Conservation (phyloP, 1,140 invertebrate genomes). For the Aculops lycopersici region DNA sequence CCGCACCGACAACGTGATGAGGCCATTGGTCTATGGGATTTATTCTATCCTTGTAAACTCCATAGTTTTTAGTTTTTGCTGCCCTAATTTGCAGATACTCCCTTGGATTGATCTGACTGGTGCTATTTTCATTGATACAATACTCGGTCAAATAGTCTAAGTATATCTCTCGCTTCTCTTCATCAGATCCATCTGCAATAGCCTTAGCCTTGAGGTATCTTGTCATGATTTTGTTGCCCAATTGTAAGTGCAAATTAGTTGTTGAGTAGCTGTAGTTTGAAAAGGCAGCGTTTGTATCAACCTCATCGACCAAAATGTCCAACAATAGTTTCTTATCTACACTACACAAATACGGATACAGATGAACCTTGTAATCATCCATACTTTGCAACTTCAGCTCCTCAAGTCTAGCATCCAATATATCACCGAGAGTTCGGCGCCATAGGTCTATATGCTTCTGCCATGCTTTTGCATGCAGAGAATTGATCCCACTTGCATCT, state of each 20-base stretch:
- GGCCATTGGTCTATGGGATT: slow-evolving; percentile 27
- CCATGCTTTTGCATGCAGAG: neutral
- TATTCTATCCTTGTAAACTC: slow-evolving; percentile 15
- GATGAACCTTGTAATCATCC: neutral
- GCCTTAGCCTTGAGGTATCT: neutral
- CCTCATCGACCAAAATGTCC: neutral
- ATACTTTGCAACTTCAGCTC: neutral
- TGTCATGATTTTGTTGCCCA: neutral
- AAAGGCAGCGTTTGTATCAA: neutral
- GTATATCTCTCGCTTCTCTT: neutral
- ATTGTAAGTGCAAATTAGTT: neutral
- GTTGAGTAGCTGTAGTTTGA: neutral
- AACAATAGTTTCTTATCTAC: neutral
- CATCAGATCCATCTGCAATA: neutral
- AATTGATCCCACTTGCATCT: neutral
- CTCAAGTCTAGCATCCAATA: neutral
- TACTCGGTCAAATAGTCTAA: neutral
- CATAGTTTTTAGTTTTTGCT: slow-evolving; percentile 1
- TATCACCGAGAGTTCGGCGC: neutral
- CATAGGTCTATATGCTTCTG: neutral
- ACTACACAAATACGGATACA: neutral
- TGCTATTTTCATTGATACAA: neutral
- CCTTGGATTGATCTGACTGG: neutral
- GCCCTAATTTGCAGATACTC: neutral
- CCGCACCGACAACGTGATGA: slow-evolving; percentile 21